These are phyloP conservation scores for Betta splendens DNA, from an alignment of 2,797 vertebrate species.

Conservation along the genomic window DNA sequence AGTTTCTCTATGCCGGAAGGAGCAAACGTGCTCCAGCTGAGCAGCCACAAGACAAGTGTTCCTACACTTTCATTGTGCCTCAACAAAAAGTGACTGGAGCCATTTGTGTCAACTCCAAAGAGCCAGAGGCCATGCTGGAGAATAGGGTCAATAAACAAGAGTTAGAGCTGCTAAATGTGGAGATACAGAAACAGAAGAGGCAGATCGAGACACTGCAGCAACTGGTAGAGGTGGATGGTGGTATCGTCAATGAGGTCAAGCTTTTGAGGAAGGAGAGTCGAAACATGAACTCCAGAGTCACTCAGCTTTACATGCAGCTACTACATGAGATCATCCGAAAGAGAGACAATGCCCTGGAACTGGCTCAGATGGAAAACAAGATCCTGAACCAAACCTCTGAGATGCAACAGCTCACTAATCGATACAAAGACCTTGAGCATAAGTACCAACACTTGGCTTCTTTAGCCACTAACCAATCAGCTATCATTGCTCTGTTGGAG, in stretches of 20 bases:
- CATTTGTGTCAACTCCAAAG: conserved; percentile 97
- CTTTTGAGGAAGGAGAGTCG: conserved; percentile 96
- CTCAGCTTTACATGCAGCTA: conserved; percentile 98
- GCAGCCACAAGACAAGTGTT: conserved; percentile 88
- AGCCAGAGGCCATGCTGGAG: conserved; percentile 90
- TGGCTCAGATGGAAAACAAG: conserved; percentile 96
- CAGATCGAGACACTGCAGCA: conserved; percentile 97
- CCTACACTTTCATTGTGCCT: conserved; percentile 98
- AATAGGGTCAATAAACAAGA: conserved; percentile 95
- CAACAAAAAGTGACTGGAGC: conserved; percentile 97
- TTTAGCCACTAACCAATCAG: conserved; percentile 93
- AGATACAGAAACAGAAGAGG: conserved; percentile 96
- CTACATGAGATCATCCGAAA: conserved; percentile 98
- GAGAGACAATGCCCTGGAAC: conserved; percentile 94
- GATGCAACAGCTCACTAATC: conserved; percentile 93
- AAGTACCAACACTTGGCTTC: conserved; percentile 95
- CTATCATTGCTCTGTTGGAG: conserved; percentile 90
- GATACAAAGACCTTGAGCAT: conserved; percentile 96
- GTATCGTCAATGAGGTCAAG: conserved; percentile 97
- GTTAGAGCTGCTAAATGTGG: conserved; percentile 91
- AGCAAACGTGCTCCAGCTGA: conserved; percentile 80
- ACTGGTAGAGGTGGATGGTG: conserved; percentile 96
- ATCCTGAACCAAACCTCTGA: conserved; percentile 98
- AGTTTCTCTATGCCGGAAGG: conserved; percentile 88
- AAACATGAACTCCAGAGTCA: conserved; percentile 98